Percentiles rank a stretch among this genome's conserved stretches.
Evolutionary conservation across 2,888 invertebrate genomes (phyloP).

Genomic region (Ferdinandea cuprea): DNA sequence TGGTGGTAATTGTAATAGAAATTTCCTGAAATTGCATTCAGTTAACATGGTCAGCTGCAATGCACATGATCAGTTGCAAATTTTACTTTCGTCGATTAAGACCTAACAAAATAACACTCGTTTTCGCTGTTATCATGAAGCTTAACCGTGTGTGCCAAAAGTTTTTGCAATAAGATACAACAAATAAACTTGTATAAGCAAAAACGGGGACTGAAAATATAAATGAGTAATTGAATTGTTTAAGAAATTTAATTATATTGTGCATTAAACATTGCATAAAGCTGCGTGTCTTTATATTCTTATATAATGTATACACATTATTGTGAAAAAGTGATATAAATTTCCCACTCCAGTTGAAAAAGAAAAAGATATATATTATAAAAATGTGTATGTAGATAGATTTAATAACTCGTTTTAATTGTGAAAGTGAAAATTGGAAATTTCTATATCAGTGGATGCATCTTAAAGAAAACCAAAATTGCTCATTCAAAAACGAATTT

Average conservation of each 20-base stretch:
- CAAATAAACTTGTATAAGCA: constrained; percentile 18
- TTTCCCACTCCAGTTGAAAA: constrained; percentile 19
- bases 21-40: constrained; percentile 61
- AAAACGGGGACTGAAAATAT: background rate
- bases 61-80: constrained; percentile 82
- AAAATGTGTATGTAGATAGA: background rate
- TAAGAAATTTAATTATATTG: background rate
- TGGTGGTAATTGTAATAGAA: constrained; percentile 34
- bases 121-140: constrained; percentile 43
- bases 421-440: constrained; percentile 68
- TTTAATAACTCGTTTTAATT: constrained; percentile 62
- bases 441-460: constrained; percentile 3
- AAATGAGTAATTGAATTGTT: background rate
- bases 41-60: constrained; percentile 66
- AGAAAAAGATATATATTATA: constrained; percentile 6
- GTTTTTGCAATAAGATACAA: too few species aligned
- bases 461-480: background rate
- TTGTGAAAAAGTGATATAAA: background rate
- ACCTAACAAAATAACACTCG: constrained; percentile 59
- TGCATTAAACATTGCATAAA: background rate
- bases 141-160: background rate
- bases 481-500: background rate
- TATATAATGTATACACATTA: background rate
- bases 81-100: constrained; percentile 83
- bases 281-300: background rate